Percentiles rank a stretch among this genome's conserved stretches.
Conservation (phyloP, 2,113 vertebrate species). For the Serilophus lunatus region DNA sequence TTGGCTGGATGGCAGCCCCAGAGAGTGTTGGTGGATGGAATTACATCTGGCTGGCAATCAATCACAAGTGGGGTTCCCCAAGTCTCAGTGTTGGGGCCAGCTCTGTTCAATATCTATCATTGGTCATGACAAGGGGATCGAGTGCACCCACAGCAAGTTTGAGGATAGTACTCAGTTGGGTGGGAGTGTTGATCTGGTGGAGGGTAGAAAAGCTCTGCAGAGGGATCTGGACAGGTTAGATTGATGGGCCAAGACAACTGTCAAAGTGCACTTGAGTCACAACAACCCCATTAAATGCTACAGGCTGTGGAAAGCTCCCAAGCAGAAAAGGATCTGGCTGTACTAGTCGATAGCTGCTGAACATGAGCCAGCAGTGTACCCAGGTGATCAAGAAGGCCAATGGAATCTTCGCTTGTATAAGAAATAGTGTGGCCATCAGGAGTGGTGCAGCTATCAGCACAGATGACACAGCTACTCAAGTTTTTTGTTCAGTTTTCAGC, state of each 20-base stretch:
- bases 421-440: not conserved
- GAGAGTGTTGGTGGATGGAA: not conserved
- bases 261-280: not conserved
- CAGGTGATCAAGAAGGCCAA: not conserved
- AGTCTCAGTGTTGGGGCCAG: not conserved
- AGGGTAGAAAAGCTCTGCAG: not conserved
- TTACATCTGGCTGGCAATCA: not conserved
- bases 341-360: not conserved
- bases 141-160: not conserved
- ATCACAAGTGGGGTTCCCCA: too few species aligned
- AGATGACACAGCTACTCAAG: not conserved
- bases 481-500: too few species aligned
- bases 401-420: not conserved
- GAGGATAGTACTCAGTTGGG: rapidly evolving
- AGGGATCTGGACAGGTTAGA: not conserved
- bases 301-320: not conserved
- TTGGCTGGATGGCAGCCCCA: not conserved
- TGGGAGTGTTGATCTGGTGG: not conserved
- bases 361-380: not conserved
- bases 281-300: not conserved
- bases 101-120: not conserved
- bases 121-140: too few species aligned
- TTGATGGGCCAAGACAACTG: not conserved
- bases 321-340: not conserved
- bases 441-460: rapidly evolving